Percentiles rank a stretch among this genome's conserved stretches.
Conservation (phyloP, 2,113 vertebrate species). For the Rutilus rutilus region DNA sequence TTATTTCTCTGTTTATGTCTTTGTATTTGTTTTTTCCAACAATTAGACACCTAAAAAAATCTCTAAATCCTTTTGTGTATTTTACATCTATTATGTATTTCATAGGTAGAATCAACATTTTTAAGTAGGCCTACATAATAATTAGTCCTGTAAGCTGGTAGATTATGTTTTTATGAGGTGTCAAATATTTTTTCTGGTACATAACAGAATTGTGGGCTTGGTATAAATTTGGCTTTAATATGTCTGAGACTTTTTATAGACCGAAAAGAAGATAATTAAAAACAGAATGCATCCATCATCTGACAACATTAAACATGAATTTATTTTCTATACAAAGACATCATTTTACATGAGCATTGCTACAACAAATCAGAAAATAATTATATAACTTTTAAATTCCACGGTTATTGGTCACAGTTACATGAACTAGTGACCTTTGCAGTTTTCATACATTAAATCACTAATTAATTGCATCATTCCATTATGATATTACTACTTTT, state of each 20-base stretch:
- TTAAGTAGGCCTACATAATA: not conserved
- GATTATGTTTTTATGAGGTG: constrained; percentile 18
- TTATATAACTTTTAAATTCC: not conserved
- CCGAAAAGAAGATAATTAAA: not conserved
- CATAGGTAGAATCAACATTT: not conserved
- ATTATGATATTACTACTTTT: not conserved
- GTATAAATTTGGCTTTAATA: not conserved
- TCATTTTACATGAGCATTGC: not conserved
- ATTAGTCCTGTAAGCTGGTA: constrained; percentile 21
- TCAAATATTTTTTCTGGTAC: not conserved
- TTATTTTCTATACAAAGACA: not conserved
- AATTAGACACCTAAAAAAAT: too few species aligned
- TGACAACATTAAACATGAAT: not conserved
- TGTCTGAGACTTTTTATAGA: not conserved
- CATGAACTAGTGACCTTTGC: not conserved
- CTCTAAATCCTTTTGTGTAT: not conserved
- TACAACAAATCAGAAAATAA: not conserved
- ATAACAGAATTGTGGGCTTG: not conserved
- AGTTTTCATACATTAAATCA: not conserved
- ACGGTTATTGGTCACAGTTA: not conserved
- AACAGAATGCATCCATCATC: not conserved
- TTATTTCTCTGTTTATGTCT: not conserved
- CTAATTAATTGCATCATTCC: constrained; percentile 1
- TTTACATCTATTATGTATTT: not conserved
- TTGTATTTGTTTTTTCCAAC: not conserved